phyloP scores from a whole-genome alignment of 2,113 vertebrate species.

The Grammomys surdaster region DNA sequence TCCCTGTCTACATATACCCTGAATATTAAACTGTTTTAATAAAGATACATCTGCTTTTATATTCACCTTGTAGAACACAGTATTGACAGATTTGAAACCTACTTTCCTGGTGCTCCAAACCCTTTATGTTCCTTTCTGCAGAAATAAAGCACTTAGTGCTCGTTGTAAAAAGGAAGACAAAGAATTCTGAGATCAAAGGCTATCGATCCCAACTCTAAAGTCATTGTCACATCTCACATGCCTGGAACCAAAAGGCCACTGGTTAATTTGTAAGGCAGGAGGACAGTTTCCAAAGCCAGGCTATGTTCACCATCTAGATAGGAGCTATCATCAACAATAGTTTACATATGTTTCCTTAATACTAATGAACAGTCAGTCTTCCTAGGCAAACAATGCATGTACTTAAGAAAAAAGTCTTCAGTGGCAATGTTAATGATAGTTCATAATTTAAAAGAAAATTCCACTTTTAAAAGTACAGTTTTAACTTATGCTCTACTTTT shows the following conservation, averaged over 20 bases:
- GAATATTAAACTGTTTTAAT: constrained; percentile 12
- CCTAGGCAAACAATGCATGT: not conserved
- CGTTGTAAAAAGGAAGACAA: constrained; percentile 77
- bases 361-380: not conserved
- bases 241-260: constrained; percentile 46
- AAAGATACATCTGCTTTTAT: not conserved
- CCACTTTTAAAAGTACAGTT: not conserved
- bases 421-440: not conserved
- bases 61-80: constrained; percentile 45
- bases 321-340: constrained; percentile 3
- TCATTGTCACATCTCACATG: constrained; percentile 71
- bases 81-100: constrained; percentile 64
- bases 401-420: not conserved
- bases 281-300: constrained; percentile 8
- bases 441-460: not conserved
- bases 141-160: constrained; percentile 42
- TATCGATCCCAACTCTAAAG: constrained; percentile 81
- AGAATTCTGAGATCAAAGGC: constrained; percentile 78
- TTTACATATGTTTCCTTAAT: not conserved
- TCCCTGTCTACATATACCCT: not conserved
- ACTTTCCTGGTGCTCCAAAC: constrained; percentile 55
- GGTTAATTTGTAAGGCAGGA: constrained; percentile 74
- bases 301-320: not conserved
- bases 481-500: constrained; percentile 18
- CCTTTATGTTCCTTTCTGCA: constrained; percentile 61